phyloP scores from a whole-genome alignment of 2,888 invertebrate species.

The Azorinus chamasolen region DNA sequence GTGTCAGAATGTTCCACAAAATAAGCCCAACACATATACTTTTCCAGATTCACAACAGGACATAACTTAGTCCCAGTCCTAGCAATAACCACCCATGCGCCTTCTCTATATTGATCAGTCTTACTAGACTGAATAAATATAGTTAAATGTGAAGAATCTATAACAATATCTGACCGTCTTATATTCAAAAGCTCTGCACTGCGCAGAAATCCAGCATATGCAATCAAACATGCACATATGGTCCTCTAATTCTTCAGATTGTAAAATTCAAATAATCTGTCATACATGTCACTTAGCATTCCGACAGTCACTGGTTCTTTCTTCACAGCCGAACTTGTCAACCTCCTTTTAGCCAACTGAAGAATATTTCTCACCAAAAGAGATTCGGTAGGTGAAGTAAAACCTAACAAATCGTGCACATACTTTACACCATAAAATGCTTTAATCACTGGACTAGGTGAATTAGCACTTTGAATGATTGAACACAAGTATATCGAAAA shows the following conservation, averaged over 20 bases:
- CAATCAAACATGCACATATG: conserved; percentile 46
- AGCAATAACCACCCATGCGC: conserved; percentile 42
- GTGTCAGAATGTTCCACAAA: conserved; percentile 13
- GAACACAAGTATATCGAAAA: conserved; percentile 20
- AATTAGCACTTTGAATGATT: background rate
- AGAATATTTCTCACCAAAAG: conserved; percentile 28
- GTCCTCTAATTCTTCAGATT: conserved; percentile 43
- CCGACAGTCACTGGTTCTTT: conserved; percentile 44
- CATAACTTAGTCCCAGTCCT: conserved; percentile 50
- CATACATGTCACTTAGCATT: conserved; percentile 35
- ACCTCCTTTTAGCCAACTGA: conserved; percentile 39
- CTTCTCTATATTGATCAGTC: conserved; percentile 56
- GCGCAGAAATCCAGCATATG: conserved; percentile 27
- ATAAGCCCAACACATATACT: conserved; percentile 21
- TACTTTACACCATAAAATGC: background rate
- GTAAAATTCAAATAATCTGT: conserved; percentile 3
- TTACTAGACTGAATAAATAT: conserved; percentile 47
- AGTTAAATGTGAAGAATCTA: conserved; percentile 28
- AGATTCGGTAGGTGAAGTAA: conserved; percentile 1
- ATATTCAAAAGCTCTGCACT: conserved; percentile 19
- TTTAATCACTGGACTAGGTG: background rate
- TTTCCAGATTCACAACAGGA: conserved; percentile 38
- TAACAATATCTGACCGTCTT: conserved; percentile 30
- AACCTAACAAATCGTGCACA: background rate
- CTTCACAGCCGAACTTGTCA: conserved; percentile 24